Evolutionary conservation across 1,140 invertebrate species (phyloP).

Genomic region (Zaprionus ornatus): DNA sequence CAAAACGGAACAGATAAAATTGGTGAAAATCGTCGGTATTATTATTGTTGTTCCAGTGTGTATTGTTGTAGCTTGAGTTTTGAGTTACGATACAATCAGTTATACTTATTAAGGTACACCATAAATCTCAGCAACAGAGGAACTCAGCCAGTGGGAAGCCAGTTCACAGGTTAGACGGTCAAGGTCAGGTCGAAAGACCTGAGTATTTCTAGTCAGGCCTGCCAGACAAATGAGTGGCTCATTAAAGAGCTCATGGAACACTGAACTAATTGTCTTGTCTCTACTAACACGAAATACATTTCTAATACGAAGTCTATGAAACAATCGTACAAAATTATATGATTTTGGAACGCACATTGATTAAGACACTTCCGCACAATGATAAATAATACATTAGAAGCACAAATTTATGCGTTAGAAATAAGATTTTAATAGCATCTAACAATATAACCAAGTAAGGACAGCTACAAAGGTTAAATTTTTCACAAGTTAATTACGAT

Average conservation of each 20-base stretch:
- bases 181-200: slow-evolving; percentile 22
- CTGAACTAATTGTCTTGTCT: background rate
- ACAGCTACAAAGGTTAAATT: background rate
- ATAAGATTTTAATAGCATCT: background rate
- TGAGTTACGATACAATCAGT: slow-evolving; percentile 12
- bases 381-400: background rate
- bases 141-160: slow-evolving; percentile 4
- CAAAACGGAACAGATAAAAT: slow-evolving; percentile 35
- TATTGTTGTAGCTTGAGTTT: slow-evolving; percentile 37
- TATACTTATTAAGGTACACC: slow-evolving; percentile 19
- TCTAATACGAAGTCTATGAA: background rate
- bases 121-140: slow-evolving; percentile 1
- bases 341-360: slow-evolving; percentile 37
- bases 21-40: slow-evolving; percentile 34
- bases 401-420: background rate
- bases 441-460: background rate
- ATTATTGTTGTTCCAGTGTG: slow-evolving; percentile 22
- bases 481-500: background rate
- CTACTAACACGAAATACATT: background rate
- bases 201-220: background rate
- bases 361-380: slow-evolving; percentile 30
- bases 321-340: slow-evolving; percentile 26
- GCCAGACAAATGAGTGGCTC: slow-evolving; percentile 16
- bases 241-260: slow-evolving; percentile 15
- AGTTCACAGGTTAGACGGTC: slow-evolving; percentile 41